Percentiles rank a stretch among this genome's conserved stretches.
These are phyloP conservation scores for Drosophila sucinea DNA, from an alignment of 1,140 invertebrate species.

Conservation along the genomic window DNA sequence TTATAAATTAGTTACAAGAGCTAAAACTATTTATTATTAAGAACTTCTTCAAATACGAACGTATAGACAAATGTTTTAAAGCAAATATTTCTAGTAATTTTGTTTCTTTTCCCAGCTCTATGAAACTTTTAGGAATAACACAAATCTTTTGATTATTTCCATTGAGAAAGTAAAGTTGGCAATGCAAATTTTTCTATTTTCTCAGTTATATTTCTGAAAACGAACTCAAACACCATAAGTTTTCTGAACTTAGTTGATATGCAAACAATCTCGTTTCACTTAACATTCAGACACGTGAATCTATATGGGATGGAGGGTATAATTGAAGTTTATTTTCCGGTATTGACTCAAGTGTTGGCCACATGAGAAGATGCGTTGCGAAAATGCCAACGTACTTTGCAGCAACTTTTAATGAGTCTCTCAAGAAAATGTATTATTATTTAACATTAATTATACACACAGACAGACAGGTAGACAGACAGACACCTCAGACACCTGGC, in stretches of 20 bases:
- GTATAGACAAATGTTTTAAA: not conserved
- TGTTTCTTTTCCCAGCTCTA: not conserved
- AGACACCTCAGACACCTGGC: not conserved
- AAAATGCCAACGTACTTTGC: conserved; percentile 4
- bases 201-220: no score
- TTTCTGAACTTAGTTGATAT: no score
- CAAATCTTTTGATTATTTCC: no score
- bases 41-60: not conserved
- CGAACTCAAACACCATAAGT: not conserved
- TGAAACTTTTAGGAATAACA: no score
- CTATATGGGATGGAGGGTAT: not conserved
- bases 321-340: not conserved
- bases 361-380: not conserved
- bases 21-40: not conserved
- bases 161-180: not conserved
- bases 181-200: not conserved
- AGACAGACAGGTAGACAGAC: not conserved
- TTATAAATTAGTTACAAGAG: no score
- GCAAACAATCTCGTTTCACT: not conserved
- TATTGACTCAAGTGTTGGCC: conserved; percentile 7
- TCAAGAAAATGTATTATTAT: not conserved
- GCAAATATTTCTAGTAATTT: not conserved
- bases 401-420: not conserved
- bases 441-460: not conserved
- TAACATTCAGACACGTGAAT: no score